Percentiles rank a stretch among this genome's conserved stretches.
Conservation (phyloP, 2,113 vertebrate species). For the Pteruthius melanotis region DNA sequence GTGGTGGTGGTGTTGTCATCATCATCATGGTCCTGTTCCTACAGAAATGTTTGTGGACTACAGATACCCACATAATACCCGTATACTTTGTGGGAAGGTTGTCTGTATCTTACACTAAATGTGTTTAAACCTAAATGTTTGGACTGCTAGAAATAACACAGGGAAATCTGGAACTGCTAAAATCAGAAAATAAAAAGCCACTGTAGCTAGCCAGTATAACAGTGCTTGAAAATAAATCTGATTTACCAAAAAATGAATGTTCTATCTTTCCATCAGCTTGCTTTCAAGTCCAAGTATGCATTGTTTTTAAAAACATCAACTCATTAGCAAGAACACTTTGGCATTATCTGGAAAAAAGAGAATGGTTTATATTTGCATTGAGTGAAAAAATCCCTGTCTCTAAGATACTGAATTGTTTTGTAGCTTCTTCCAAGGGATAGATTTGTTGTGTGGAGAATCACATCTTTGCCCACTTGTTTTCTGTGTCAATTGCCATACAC, state of each 20-base stretch:
- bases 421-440: neutral
- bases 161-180: neutral
- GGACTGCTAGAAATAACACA: neutral
- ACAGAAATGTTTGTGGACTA: neutral
- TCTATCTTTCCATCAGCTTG: neutral
- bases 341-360: neutral
- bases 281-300: constrained; percentile 14
- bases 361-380: neutral
- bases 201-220: neutral
- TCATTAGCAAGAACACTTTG: neutral
- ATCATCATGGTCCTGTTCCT: neutral
- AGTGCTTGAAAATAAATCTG: neutral
- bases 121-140: neutral
- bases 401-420: neutral
- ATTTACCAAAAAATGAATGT: neutral
- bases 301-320: constrained; percentile 8
- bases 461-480: constrained; percentile 7
- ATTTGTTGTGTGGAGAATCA: neutral
- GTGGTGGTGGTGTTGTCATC: neutral
- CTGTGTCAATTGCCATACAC: constrained; percentile 12
- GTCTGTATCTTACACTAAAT: neutral
- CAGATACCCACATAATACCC: neutral
- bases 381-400: neutral
- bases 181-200: neutral
- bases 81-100: neutral